A percentile compares a stretch with the other conserved stretches of the same genome.
phyloP scores from a whole-genome alignment of 2,797 vertebrate species.

The Acanthis flammea region DNA sequence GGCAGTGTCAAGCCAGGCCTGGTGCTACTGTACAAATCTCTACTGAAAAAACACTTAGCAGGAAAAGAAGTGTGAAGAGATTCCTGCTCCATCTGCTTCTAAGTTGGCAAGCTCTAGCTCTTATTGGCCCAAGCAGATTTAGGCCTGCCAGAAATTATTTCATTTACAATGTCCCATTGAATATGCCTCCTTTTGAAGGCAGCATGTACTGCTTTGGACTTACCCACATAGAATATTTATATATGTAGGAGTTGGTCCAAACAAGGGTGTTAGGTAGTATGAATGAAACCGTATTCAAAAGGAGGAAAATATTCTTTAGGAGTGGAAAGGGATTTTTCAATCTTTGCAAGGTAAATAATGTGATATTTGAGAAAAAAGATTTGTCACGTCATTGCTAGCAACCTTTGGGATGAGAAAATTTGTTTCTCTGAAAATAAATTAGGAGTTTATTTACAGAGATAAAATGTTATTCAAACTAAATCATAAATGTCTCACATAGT shows the following conservation, averaged over 20 bases:
- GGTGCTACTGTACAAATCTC: not conserved
- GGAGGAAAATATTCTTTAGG: not conserved
- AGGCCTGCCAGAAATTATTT: slow-evolving; percentile 6
- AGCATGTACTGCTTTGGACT: not conserved
- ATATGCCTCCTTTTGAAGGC: not conserved
- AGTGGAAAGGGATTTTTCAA: not conserved
- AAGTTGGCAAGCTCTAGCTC: not conserved
- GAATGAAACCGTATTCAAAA: not conserved
- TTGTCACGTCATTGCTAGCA: not conserved
- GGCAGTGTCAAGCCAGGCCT: not conserved
- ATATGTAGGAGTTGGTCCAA: not conserved
- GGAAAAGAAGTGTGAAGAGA: not conserved
- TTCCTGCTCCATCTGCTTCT: not conserved
- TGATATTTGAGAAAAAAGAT: not conserved
- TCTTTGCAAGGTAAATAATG: not conserved
- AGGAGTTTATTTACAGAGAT: not conserved
- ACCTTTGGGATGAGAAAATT: not conserved
- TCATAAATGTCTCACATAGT: not conserved
- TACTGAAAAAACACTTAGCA: not conserved
- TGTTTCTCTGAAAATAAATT: not conserved
- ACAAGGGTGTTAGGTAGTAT: not conserved
- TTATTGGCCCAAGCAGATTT: not conserved
- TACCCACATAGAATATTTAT: not conserved
- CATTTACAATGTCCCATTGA: not conserved
- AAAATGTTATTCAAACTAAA: not conserved